These are phyloP conservation scores for Clarias pachynema DNA, from an alignment of 2,797 vertebrate genomes.

Conservation along the genomic window DNA sequence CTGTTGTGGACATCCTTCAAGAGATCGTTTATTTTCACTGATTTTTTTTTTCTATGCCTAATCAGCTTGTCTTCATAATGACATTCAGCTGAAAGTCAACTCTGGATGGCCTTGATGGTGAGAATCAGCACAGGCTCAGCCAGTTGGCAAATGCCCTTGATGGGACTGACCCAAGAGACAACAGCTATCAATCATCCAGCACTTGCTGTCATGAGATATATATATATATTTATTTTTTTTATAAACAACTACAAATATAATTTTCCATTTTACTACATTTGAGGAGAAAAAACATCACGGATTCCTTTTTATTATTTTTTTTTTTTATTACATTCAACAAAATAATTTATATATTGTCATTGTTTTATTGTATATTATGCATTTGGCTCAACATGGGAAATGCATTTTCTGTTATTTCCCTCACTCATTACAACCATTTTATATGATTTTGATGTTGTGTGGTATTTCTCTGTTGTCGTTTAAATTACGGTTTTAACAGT, in stretches of 20 bases:
- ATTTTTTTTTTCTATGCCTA: constrained; percentile 33
- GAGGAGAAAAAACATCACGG: neutral
- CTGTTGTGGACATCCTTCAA: neutral
- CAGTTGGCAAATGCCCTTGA: constrained; percentile 58
- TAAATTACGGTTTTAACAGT: constrained; percentile 83
- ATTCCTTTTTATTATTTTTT: neutral
- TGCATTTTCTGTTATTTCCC: neutral
- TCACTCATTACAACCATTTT: neutral
- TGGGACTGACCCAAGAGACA: constrained; percentile 53
- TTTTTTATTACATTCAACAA: neutral
- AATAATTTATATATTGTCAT: neutral
- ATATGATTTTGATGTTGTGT: constrained; percentile 15
- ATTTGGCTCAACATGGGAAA: neutral
- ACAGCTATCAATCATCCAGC: constrained; percentile 59
- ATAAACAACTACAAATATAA: neutral
- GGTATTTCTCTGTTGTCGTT: constrained; percentile 76
- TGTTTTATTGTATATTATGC: neutral
- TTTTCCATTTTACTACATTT: neutral
- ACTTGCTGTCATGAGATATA: constrained; percentile 47
- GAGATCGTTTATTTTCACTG: neutral
- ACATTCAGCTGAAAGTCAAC: constrained; percentile 34
- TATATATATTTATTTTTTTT: neutral
- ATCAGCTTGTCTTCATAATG: constrained; percentile 37
- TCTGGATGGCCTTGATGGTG: constrained; percentile 30
- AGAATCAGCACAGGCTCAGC: constrained; percentile 46